These are phyloP conservation scores for Aleiodes testaceus DNA, from an alignment of 2,888 invertebrate genomes.

Conservation along the genomic window DNA sequence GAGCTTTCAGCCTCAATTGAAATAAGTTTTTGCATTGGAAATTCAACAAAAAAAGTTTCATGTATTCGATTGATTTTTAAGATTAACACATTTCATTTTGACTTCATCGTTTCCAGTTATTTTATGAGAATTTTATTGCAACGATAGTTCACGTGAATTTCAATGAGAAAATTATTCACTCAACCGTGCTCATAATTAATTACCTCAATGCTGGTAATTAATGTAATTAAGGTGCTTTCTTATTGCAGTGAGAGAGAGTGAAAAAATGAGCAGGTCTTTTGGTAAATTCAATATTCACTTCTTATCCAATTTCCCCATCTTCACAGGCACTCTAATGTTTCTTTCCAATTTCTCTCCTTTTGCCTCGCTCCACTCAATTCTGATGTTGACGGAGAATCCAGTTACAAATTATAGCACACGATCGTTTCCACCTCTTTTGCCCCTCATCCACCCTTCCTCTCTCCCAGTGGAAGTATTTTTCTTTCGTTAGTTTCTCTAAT, in stretches of 20 bases:
- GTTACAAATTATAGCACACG: slow-evolving; percentile 44
- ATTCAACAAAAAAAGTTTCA: slow-evolving; percentile 10
- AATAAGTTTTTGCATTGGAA: slow-evolving; percentile 12
- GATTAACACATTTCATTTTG: neutral
- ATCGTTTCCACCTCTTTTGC: slow-evolving; percentile 25
- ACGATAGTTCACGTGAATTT: too few species aligned
- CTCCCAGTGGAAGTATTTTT: slow-evolving; percentile 17
- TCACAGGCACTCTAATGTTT: slow-evolving; percentile 38
- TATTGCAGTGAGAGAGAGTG: neutral
- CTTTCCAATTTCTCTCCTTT: neutral
- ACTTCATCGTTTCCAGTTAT: neutral
- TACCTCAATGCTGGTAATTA: neutral
- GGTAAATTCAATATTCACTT: slow-evolving; percentile 27
- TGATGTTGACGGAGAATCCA: slow-evolving; percentile 37
- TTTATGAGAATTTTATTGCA: neutral
- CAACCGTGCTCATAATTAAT: slow-evolving; percentile 10
- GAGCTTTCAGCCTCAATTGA: slow-evolving; percentile 18
- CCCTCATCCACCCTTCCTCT: slow-evolving; percentile 6
- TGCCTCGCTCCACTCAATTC: slow-evolving; percentile 13
- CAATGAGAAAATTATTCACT: neutral
- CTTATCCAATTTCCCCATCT: slow-evolving; percentile 35
- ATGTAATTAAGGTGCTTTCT: neutral
- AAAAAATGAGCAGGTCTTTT: slow-evolving; percentile 19
- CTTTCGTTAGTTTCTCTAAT: slow-evolving; percentile 31
- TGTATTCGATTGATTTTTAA: slow-evolving; percentile 17